Conservation (phyloP, 2,888 invertebrate species). For the Proisotoma minuta region DNA sequence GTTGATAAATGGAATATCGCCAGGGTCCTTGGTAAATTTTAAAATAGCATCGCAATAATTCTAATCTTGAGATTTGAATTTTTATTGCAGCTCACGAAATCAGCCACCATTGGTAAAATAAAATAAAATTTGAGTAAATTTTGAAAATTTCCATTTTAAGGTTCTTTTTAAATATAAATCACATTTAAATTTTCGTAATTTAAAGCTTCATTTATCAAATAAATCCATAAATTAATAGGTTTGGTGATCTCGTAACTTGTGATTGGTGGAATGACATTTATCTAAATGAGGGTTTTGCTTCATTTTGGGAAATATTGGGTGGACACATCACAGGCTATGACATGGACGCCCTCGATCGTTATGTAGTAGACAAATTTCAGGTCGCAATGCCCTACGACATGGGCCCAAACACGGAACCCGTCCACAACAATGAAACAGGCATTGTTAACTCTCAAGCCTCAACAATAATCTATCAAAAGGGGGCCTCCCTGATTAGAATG, state of each 20-base stretch:
- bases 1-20: constrained; percentile 31
- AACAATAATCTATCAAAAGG: constrained; percentile 44
- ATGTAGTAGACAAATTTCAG: constrained; percentile 26
- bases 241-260: constrained; percentile 17
- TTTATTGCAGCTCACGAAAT: not conserved
- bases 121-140: too few species aligned
- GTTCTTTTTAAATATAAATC: too few species aligned
- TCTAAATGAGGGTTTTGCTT: constrained; percentile 18
- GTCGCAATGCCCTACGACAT: constrained; percentile 35
- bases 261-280: constrained; percentile 19
- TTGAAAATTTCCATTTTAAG: too few species aligned
- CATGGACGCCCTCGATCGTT: constrained; percentile 27
- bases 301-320: constrained; percentile 25
- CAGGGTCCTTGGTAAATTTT: constrained; percentile 14
- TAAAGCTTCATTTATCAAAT: too few species aligned
- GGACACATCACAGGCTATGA: constrained; percentile 15
- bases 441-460: not conserved
- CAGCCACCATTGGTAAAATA: constrained; percentile 12
- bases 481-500: constrained; percentile 56
- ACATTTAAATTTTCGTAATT: too few species aligned
- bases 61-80: not conserved
- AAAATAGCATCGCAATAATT: not conserved
- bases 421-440: not conserved
- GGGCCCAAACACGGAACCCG: constrained; percentile 5
- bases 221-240: too few species aligned